Base-by-base conservation (phyloP, 2,113 vertebrate species). In the Eulemur rufifrons region DNA sequence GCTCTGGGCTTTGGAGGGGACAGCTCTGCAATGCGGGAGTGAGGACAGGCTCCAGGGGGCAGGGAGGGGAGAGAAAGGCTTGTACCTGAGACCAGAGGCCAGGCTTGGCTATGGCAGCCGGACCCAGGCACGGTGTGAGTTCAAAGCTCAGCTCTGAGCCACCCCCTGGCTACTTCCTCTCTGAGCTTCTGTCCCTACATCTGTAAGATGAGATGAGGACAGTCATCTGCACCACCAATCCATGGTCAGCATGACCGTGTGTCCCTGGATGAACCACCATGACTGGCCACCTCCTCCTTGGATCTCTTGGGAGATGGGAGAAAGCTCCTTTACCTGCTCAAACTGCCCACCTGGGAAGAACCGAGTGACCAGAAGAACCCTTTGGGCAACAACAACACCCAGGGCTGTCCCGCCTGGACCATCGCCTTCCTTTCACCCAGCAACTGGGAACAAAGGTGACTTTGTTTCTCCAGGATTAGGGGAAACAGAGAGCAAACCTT, bases 171-270 rank as follows among this genome's bases (percentile, higher is more conserved):
- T 52, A 21, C 45, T 90, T 61, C 42, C 34, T 69, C 45, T 66
- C 17, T 56, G 23, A 78, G 50, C 27, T 77, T 85, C 63, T 73
- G 37, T 80, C 13, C 32, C 59, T 50, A 76, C 20, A 7, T 11
- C 66, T 42, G 6, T 54, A 45, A 91, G 34, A 42, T 6, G 29
- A 91, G 34, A 42, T 6, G 29, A 6, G 25, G 50, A 25, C 3
- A 5, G 25, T 61, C 27, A n/a, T 39, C 39, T n/a, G 34, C 7
- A 32, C 27, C 21, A 1, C n/a, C 7, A 47, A 34, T 25, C 77
- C 34, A 45, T 1, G 0, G 1, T 71, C 10, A 63, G 45, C n/a
- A 23, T 15, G 13, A 6, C 17, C 17, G 21, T 6, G 29, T 4
- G 18, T 25, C 11, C 18, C 20, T 50, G 25, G 6, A 3, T 21